These are phyloP conservation scores for Halichondria panicea DNA, from an alignment of 37 sponge, comb jelly and placozoan species.

Conservation along the genomic window DNA sequence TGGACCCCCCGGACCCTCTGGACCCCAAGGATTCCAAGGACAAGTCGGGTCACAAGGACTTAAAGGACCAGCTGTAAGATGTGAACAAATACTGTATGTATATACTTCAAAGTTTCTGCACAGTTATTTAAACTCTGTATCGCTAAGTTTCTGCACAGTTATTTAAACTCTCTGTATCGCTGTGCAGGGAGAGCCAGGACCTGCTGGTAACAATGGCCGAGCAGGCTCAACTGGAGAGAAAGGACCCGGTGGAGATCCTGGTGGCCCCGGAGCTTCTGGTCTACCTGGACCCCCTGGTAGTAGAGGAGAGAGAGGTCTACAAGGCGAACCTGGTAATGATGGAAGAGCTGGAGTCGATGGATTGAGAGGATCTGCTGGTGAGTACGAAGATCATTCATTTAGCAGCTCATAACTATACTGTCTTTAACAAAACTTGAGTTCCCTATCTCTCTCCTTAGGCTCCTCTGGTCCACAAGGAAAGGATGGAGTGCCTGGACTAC, in stretches of 20 bases:
- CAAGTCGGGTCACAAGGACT: conserved; percentile 56
- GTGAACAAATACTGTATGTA: background rate
- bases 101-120: background rate
- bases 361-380: conserved; percentile 32
- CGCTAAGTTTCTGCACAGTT: background rate
- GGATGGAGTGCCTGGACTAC: conserved; percentile 59
- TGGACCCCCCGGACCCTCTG: conserved; percentile 39
- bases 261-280: conserved; percentile 50
- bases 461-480: conserved; percentile 47
- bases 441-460: background rate
- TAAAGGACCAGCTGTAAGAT: conserved; percentile 51
- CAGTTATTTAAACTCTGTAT: background rate
- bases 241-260: conserved; percentile 65
- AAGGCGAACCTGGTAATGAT: conserved; percentile 39
- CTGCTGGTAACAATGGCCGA: conserved; percentile 32
- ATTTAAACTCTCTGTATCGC: background rate
- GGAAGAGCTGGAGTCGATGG: conserved; percentile 52
- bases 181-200: conserved; percentile 34
- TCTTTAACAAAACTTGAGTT: background rate
- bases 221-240: conserved; percentile 53
- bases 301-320: conserved; percentile 55
- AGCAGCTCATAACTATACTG: background rate
- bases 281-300: conserved; percentile 47
- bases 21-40: conserved; percentile 52
- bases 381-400: background rate